Conservation (phyloP, 2,113 vertebrate species). For the Alouatta palliata region DNA sequence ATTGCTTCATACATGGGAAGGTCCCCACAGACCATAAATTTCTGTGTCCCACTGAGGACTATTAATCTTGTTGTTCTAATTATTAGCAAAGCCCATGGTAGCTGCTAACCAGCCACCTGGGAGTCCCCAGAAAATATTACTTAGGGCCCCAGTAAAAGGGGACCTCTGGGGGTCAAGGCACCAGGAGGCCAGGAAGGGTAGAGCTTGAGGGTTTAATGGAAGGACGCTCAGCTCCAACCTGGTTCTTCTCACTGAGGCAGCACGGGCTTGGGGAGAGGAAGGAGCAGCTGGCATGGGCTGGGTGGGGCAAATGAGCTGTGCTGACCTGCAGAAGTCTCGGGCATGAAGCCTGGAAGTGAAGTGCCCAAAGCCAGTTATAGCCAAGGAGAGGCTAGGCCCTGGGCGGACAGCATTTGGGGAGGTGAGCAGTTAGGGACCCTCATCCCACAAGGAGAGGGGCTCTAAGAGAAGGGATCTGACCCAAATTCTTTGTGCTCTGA, state of each 20-base stretch:
- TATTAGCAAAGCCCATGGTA: background rate
- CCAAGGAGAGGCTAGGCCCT: background rate
- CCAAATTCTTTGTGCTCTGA: background rate
- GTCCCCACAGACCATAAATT: background rate
- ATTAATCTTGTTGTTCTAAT: slow-evolving; percentile 25
- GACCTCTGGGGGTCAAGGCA: background rate
- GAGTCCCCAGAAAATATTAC: background rate
- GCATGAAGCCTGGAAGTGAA: background rate
- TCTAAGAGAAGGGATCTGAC: background rate
- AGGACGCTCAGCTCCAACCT: background rate
- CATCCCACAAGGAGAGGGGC: background rate
- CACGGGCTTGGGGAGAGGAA: background rate
- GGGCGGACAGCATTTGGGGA: background rate
- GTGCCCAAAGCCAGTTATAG: background rate
- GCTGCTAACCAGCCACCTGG: slow-evolving; percentile 36
- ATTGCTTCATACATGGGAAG: background rate
- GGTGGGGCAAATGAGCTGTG: background rate
- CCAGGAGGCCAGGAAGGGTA: background rate
- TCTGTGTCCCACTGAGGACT: background rate
- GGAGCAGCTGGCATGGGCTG: background rate
- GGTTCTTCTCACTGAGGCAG: background rate
- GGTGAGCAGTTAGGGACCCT: background rate
- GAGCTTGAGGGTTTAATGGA: background rate
- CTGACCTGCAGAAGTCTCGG: background rate
- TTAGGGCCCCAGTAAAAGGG: background rate